phyloP scores from a whole-genome alignment of 2,888 invertebrate genomes.

The Epinotia ramella region DNA sequence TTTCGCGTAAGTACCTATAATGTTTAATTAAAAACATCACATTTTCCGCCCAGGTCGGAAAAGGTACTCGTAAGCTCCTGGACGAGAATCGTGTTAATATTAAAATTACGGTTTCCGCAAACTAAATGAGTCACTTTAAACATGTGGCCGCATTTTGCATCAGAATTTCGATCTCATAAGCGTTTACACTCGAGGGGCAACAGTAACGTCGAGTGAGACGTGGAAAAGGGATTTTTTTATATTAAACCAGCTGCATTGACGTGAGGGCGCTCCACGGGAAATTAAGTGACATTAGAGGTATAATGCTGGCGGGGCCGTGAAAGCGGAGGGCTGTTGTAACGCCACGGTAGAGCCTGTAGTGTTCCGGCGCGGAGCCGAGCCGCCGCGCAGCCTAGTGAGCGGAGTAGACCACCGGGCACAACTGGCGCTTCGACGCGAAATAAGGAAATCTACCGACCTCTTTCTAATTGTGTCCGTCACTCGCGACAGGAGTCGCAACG shows the following conservation, averaged over 20 bases:
- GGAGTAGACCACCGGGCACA: neutral
- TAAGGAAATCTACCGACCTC: too few species aligned
- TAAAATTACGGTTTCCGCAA: slow-evolving; percentile 23
- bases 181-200: slow-evolving; percentile 80
- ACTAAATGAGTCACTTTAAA: slow-evolving; percentile 31
- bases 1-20: neutral
- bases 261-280: slow-evolving; percentile 82
- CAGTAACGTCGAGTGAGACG: slow-evolving; percentile 76
- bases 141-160: slow-evolving; percentile 23
- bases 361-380: slow-evolving; percentile 58
- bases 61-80: slow-evolving; percentile 9
- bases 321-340: slow-evolving; percentile 75
- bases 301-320: slow-evolving; percentile 78
- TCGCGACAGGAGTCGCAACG: too few species aligned
- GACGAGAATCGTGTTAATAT: slow-evolving; percentile 18
- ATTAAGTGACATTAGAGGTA: slow-evolving; percentile 84
- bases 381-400: slow-evolving; percentile 45
- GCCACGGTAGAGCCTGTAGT: slow-evolving; percentile 70
- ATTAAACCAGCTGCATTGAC: slow-evolving; percentile 82
- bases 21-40: neutral
- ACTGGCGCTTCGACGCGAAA: neutral
- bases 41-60: slow-evolving; percentile 11
- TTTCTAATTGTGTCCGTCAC: too few species aligned
- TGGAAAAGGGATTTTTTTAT: slow-evolving; percentile 77
- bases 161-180: slow-evolving; percentile 64